Percentiles rank a stretch among this genome's conserved stretches.
Evolutionary conservation across 1,140 invertebrate species (phyloP).

Genomic region (Latrodectus geometricus): DNA sequence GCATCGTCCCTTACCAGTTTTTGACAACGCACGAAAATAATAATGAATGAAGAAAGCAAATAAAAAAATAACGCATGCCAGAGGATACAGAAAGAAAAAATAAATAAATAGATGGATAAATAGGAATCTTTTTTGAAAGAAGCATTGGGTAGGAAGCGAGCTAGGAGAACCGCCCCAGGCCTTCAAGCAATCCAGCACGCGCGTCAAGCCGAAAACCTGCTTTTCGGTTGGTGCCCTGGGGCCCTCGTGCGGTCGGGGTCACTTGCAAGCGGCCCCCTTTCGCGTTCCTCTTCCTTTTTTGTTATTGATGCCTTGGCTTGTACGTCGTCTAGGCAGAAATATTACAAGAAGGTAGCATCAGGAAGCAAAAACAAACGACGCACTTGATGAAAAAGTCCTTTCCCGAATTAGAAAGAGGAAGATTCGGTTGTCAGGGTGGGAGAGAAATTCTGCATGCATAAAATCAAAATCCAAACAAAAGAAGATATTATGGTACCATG

Average conservation of each 20-base stretch:
- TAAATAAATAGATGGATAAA: neutral
- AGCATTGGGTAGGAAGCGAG: slow-evolving; percentile 37
- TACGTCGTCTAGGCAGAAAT: slow-evolving; percentile 32
- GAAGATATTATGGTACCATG: too few relatives aligned
- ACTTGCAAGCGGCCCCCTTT: slow-evolving; percentile 42
- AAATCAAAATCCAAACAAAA: too few relatives aligned
- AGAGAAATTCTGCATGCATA: too few relatives aligned
- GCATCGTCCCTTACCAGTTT: slow-evolving; percentile 15
- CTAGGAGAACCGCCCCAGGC: slow-evolving; percentile 2
- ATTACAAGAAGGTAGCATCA: slow-evolving; percentile 18
- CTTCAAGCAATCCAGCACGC: slow-evolving; percentile 33
- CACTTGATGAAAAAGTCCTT: too few relatives aligned
- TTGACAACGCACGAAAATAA: slow-evolving; percentile 22
- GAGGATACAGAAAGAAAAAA: neutral
- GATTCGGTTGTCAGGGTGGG: too few relatives aligned
- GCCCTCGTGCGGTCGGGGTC: slow-evolving; percentile 50
- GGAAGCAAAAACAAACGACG: slow-evolving; percentile 7
- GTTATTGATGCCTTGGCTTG: slow-evolving; percentile 7
- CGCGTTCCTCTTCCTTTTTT: slow-evolving; percentile 37
- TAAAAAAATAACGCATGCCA: neutral
- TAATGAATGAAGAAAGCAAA: slow-evolving; percentile 21
- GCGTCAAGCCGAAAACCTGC: slow-evolving; percentile 47
- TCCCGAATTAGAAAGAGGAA: too few relatives aligned
- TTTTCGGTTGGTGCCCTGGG: slow-evolving; percentile 19
- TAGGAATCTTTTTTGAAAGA: neutral